Evolutionary conservation across 2,888 invertebrate genomes (phyloP), one percentile per base, ranked within the genome.

Genomic region (Polydrusus tereticollis): DNA sequence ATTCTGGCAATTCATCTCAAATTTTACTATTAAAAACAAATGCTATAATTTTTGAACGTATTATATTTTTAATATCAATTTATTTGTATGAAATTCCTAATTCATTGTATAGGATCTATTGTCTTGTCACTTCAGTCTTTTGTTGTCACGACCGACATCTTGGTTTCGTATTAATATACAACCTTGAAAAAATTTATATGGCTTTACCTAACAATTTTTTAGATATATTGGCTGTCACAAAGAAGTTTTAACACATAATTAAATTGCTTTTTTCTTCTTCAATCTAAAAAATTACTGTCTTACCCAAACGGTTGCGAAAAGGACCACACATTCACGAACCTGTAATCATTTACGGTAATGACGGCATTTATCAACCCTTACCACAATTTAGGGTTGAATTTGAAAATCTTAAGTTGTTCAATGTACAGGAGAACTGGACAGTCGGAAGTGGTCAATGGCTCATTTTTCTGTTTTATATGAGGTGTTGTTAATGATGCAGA

Each of bases 271-370:
- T n/a, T n/a, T n/a, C n/a, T n/a, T n/a, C n/a, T n/a, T n/a, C n/a
- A n/a, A n/a, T n/a, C n/a, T n/a, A n/a, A n/a, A n/a, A n/a, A n/a
- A n/a, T n/a, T n/a, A n/a, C n/a, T n/a, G n/a, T n/a, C n/a, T 20
- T 20, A 45, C 20, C 8, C 45, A 45, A 45, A 21, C 20, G 20
- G 18, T 45, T 20, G 45, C n/a, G 45, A 45, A 21, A 43, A 20
- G 20, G 20, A 20, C 5, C 20, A 2, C 2, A 5, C 1, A 23
- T 23, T 50, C 4, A 50, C 47, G 14, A 50, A n/a, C 23, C 1
- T n/a, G 50, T 23, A 50, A 50, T 50, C 21, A 50, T 50, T 50
- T 14, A 50, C 50, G n/a, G 23, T 50, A 50, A 50, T 50, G 50
- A 23, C 14, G 50, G 23, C 50, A 50, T 50, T 50, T 50, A 12